A percentile compares a stretch with the other conserved stretches of the same genome.
phyloP scores from a whole-genome alignment of 1,140 invertebrate genomes.

The Drosophila athabasca region DNA sequence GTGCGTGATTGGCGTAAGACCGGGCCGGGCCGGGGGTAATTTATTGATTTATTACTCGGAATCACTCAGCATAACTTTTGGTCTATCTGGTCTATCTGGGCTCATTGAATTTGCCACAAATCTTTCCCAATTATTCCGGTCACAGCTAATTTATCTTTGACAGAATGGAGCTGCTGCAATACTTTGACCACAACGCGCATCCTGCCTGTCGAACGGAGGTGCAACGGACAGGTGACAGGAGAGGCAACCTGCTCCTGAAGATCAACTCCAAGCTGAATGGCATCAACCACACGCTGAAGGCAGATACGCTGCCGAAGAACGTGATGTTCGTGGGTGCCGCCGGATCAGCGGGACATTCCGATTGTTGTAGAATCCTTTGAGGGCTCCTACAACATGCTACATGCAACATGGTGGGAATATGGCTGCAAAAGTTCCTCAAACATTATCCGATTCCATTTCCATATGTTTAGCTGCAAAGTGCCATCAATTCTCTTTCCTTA shows the following conservation, averaged over 20 bases:
- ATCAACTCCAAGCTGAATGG: slow-evolving; percentile 93
- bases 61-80: slow-evolving; percentile 80
- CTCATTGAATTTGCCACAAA: slow-evolving; percentile 33
- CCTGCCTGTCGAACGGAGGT: slow-evolving; percentile 79
- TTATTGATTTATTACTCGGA: slow-evolving; percentile 80
- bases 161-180: slow-evolving; percentile 84
- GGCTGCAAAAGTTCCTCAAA: too few species aligned
- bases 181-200: slow-evolving; percentile 84
- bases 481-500: background rate
- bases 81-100: slow-evolving; percentile 25
- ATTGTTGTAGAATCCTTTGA: slow-evolving; percentile 91
- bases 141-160: slow-evolving; percentile 59
- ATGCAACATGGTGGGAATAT: too few species aligned
- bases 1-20: slow-evolving; percentile 28
- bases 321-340: too few species aligned
- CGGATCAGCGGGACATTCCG: too few species aligned
- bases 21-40: slow-evolving; percentile 46
- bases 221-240: slow-evolving; percentile 76
- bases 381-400: slow-evolving; percentile 89
- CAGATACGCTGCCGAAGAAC: too few species aligned
- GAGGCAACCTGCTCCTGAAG: slow-evolving; percentile 92
- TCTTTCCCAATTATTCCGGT: slow-evolving; percentile 43
- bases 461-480: too few species aligned
- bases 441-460: too few species aligned
- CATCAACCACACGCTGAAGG: slow-evolving; percentile 88